A percentile compares a stretch with the other conserved stretches of the same genome.
Evolutionary conservation across 2,113 vertebrate genomes (phyloP).

Genomic region (Nematolebias whitei): DNA sequence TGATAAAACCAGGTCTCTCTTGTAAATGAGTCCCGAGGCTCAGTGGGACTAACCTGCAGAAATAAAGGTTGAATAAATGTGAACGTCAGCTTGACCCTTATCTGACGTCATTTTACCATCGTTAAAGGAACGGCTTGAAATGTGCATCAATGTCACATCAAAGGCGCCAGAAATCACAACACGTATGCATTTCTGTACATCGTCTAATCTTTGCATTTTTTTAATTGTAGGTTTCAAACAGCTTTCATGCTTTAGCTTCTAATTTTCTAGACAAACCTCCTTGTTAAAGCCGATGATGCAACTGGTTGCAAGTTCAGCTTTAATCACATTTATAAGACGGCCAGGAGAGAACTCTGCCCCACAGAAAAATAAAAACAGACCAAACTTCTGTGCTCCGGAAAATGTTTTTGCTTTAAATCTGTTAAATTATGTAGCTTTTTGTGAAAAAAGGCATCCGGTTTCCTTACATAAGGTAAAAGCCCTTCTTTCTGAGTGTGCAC

Average conservation of each 20-base stretch:
- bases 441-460: not conserved
- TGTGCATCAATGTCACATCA: too few relatives aligned
- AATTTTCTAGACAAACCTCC: not conserved
- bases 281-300: conserved; percentile 17
- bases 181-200: not conserved
- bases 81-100: too few relatives aligned
- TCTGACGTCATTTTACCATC: too few relatives aligned
- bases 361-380: conserved; percentile 1
- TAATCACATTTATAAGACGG: conserved; percentile 11
- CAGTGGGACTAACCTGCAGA: too few relatives aligned
- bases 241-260: not conserved
- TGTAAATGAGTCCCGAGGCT: too few relatives aligned
- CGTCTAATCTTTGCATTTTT: not conserved
- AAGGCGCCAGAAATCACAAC: not conserved
- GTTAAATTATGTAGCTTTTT: conserved; percentile 8
- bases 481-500: too few relatives aligned
- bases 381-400: not conserved
- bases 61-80: too few relatives aligned
- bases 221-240: not conserved
- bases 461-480: not conserved
- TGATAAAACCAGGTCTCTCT: too few relatives aligned
- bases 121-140: too few relatives aligned
- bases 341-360: conserved; percentile 4
- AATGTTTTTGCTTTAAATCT: not conserved
- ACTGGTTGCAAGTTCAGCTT: conserved; percentile 15